phyloP scores from a whole-genome alignment of 2,888 invertebrate species.

The Mantis religiosa region DNA sequence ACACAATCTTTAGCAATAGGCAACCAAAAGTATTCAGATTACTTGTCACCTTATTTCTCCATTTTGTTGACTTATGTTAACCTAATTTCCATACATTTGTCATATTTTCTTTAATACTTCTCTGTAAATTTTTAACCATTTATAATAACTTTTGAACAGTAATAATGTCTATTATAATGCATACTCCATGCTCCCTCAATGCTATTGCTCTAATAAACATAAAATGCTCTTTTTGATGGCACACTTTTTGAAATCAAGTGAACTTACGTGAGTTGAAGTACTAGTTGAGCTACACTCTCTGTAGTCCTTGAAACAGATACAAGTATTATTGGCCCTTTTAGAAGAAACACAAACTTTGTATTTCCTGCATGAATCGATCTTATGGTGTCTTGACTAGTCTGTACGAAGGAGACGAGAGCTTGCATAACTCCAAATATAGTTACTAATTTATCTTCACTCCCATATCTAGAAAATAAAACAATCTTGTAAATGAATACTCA shows the following conservation, averaged over 20 bases:
- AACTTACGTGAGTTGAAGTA: slow-evolving; percentile 79
- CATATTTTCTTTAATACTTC: no score
- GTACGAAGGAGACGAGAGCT: slow-evolving; percentile 86
- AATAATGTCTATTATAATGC: no score
- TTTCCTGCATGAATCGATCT: slow-evolving; percentile 80
- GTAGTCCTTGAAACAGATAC: slow-evolving; percentile 75
- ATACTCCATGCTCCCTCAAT: no score
- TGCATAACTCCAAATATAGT: slow-evolving; percentile 93
- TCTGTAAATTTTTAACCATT: no score
- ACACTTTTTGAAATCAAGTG: background rate
- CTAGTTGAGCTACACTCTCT: slow-evolving; percentile 79
- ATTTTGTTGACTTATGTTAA: no score
- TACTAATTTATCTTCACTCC: slow-evolving; percentile 89
- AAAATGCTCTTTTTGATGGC: no score
- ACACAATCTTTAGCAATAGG: no score
- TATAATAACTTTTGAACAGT: no score
- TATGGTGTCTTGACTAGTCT: slow-evolving; percentile 77
- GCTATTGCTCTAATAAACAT: no score
- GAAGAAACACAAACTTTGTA: slow-evolving; percentile 85
- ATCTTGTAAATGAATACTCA: background rate
- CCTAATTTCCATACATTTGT: no score
- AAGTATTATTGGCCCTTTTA: slow-evolving; percentile 86
- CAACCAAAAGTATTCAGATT: no score
- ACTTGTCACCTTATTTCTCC: no score
- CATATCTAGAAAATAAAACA: slow-evolving; percentile 57